A percentile compares a stretch with the other conserved stretches of the same genome.
Conservation (phyloP, 2,888 invertebrate genomes). For the Dorcus parallelipipedus region DNA sequence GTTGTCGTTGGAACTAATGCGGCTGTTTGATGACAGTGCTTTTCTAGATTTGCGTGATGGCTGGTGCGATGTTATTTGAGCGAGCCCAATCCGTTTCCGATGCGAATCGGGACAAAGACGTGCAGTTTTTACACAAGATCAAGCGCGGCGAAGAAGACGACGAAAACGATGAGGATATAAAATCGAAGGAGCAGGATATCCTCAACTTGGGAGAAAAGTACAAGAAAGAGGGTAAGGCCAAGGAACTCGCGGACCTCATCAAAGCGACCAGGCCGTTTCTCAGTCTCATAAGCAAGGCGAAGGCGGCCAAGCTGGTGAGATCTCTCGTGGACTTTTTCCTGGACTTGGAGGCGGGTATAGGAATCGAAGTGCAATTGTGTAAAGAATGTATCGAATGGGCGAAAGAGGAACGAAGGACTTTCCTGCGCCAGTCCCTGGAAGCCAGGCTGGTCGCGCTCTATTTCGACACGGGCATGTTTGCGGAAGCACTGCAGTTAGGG, state of each 20-base stretch:
- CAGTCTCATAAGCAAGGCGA: slow-evolving; percentile 94
- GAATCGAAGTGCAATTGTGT: slow-evolving; percentile 88
- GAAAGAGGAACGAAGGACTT: slow-evolving; percentile 94
- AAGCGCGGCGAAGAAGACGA: slow-evolving; percentile 74
- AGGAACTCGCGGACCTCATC: slow-evolving; percentile 88
- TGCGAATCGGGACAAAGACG: slow-evolving; percentile 72
- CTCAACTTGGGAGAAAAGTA: slow-evolving; percentile 88
- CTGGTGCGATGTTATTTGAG: slow-evolving; percentile 88
- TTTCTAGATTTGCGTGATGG: slow-evolving; percentile 62
- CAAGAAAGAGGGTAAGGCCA: slow-evolving; percentile 91
- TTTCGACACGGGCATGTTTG: slow-evolving; percentile 86
- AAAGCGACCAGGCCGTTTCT: slow-evolving; percentile 94
- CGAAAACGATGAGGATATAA: slow-evolving; percentile 84
- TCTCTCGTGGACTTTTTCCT: slow-evolving; percentile 96
- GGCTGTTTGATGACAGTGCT: slow-evolving; percentile 48
- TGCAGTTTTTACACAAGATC: slow-evolving; percentile 72
- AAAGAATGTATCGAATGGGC: slow-evolving; percentile 99
- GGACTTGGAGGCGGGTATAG: slow-evolving; percentile 94
- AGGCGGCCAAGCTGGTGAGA: slow-evolving; percentile 96
- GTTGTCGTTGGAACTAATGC: slow-evolving; percentile 13
- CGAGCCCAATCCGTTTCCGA: slow-evolving; percentile 74
- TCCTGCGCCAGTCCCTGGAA: slow-evolving; percentile 93
- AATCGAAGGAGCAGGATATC: slow-evolving; percentile 90
- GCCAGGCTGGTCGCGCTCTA: slow-evolving; percentile 92
- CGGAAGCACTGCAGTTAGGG: slow-evolving; percentile 80